Percentiles rank a stretch among this genome's conserved stretches.
phyloP scores from a whole-genome alignment of 2,888 invertebrate genomes.

The Zonitis immaculata region DNA sequence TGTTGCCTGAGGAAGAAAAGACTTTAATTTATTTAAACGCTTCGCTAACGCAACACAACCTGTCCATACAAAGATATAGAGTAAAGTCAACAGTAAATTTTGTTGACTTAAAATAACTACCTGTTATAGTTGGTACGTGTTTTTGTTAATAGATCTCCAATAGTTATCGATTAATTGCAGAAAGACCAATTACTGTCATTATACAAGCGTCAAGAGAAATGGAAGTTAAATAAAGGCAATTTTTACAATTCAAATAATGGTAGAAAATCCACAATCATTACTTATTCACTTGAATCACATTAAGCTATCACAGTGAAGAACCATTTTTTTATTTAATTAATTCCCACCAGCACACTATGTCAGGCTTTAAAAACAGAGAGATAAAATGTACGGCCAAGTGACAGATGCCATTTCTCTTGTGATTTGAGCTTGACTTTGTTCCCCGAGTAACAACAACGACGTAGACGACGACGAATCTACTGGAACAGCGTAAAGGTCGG shows the following conservation, averaged over 20 bases:
- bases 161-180: neutral
- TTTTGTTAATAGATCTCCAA: neutral
- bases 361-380: slow-evolving; percentile 47
- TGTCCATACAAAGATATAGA: neutral
- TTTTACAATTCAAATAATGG: slow-evolving; percentile 36
- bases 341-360: slow-evolving; percentile 46
- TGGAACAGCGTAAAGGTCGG: neutral
- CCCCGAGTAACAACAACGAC: neutral
- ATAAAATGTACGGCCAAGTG: slow-evolving; percentile 45
- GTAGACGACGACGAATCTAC: neutral
- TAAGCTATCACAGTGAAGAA: slow-evolving; percentile 43
- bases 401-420: slow-evolving; percentile 45
- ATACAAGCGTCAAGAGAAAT: too few species aligned
- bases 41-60: neutral
- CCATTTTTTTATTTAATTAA: slow-evolving; percentile 48
- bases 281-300: slow-evolving; percentile 45
- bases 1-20: neutral
- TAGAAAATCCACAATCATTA: slow-evolving; percentile 37
- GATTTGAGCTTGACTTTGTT: slow-evolving; percentile 32
- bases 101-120: too few species aligned
- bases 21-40: slow-evolving; percentile 16
- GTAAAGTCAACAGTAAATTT: neutral
- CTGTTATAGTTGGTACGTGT: too few species aligned
- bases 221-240: neutral
- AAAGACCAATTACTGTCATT: neutral